Percentiles rank a stretch among this genome's conserved stretches.
These are phyloP conservation scores for Beris morrisii DNA, from an alignment of 2,888 invertebrate species.

Conservation along the genomic window DNA sequence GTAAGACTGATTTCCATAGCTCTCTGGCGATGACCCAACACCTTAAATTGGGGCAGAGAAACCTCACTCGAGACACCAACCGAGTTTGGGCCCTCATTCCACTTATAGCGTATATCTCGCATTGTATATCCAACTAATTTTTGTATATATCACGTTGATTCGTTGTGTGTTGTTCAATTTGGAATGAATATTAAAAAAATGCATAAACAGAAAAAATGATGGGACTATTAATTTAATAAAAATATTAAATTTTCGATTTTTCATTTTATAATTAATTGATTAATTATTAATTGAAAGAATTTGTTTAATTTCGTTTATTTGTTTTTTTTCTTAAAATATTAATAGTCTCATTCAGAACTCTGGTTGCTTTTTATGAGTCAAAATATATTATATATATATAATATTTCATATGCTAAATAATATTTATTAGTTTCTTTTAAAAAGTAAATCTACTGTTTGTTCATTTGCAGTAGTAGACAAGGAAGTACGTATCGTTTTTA, in stretches of 20 bases:
- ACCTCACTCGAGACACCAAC: slow-evolving; percentile 95
- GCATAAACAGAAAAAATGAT: slow-evolving; percentile 44
- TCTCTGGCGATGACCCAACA: slow-evolving; percentile 93
- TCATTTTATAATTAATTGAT: slow-evolving; percentile 26
- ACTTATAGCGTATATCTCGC: slow-evolving; percentile 96
- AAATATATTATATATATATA: slow-evolving; percentile 36
- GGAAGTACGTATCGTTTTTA: slow-evolving; percentile 37
- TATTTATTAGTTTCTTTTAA: slow-evolving; percentile 32
- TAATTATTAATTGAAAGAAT: slow-evolving; percentile 35
- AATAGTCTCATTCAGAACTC: slow-evolving; percentile 57
- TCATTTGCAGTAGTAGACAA: slow-evolving; percentile 54
- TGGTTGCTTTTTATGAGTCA: slow-evolving; percentile 30
- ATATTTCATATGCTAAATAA: slow-evolving; percentile 31
- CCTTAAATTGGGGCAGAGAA: slow-evolving; percentile 97
- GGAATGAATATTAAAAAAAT: slow-evolving; percentile 34
- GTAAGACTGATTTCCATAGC: slow-evolving; percentile 95
- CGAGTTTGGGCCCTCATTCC: slow-evolving; percentile 94
- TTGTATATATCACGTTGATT: slow-evolving; percentile 27
- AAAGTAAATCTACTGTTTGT: slow-evolving; percentile 54
- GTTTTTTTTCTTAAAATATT: slow-evolving; percentile 40
- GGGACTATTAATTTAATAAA: slow-evolving; percentile 48
- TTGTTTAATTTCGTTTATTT: slow-evolving; percentile 33
- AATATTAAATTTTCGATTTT: slow-evolving; percentile 7
- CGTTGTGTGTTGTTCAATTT: slow-evolving; percentile 28
- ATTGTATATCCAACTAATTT: slow-evolving; percentile 93